phyloP scores from a whole-genome alignment of 1,140 invertebrate genomes.

The Drosophila melanogaster region Release_6_plus_ISO1_MT NC_004354.4:12137501-12138000 shows the following conservation, averaged over 20 bases:
- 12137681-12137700: not conserved
- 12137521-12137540: slow-evolving; percentile 55
- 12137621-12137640: not conserved
- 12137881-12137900: no score
- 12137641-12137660: slow-evolving; percentile 6
- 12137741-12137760: no score
- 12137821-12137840: no score
- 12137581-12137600: slow-evolving; percentile 7
- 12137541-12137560: slow-evolving; percentile 37
- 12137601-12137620: not conserved
- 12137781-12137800: no score
- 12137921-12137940: not conserved
- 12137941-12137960: slow-evolving; percentile 3
- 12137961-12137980: not conserved
- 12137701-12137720: not conserved
- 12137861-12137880: no score
- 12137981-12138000: not conserved
- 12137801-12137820: no score
- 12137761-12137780: no score
- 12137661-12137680: no score
- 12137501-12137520: slow-evolving; percentile 53
- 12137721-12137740: not conserved
- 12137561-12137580: not conserved
- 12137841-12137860: no score
- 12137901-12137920: not conserved